Base-by-base conservation (phyloP, 2,797 vertebrate species). In the Enoplosus armatus region DNA sequence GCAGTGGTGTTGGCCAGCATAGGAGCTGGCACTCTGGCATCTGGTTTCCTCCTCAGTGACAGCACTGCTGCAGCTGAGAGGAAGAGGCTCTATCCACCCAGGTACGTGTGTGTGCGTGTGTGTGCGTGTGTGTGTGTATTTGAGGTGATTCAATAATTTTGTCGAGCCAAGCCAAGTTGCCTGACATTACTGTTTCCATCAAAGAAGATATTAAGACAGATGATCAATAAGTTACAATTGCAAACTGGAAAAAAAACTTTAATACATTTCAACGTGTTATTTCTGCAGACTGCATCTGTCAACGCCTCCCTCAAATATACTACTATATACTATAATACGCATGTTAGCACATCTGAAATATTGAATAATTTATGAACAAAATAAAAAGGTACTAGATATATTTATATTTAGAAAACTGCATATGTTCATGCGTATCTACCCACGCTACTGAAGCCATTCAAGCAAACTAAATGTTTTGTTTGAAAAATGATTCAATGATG, bases 1-100 rank as follows among this genome's bases (percentile, higher is more conserved):
- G 94, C 96, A 0, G 91, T 95, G 48, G 87, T 97, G 6, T 59
- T 98, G 48, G 96, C 96, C 20, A 94, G 96, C 0, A 65, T 98
- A 5, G 95, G 97, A 72, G 95, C 95, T 0, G 94, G 97, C 15
- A 94, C 94, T 7, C 87, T 97, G 67, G 94, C 95, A 29, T 93
- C 96, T 0, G 95, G 96, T n/a, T 97, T 95, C 91, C 86, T 97
- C 79, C 76, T 97, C 67, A 95, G 91, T 75, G 94, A 94, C 15
- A 94, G 90, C 5, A 80, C 92, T 3, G 54, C 87, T 62, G 93
- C 95, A 5, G 87, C 94, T 58, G 94, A 93, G 1, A 95, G 91
- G 80, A 92, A 63, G 65, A 96, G 84, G 85, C 90, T 97, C n/a
- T 98, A 96, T 72, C 97, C 97, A 0, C 90, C 97, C 33, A 98